These are phyloP conservation scores for Leptatherina wallacei DNA, from an alignment of 2,797 vertebrate genomes.

Conservation along the genomic window DNA sequence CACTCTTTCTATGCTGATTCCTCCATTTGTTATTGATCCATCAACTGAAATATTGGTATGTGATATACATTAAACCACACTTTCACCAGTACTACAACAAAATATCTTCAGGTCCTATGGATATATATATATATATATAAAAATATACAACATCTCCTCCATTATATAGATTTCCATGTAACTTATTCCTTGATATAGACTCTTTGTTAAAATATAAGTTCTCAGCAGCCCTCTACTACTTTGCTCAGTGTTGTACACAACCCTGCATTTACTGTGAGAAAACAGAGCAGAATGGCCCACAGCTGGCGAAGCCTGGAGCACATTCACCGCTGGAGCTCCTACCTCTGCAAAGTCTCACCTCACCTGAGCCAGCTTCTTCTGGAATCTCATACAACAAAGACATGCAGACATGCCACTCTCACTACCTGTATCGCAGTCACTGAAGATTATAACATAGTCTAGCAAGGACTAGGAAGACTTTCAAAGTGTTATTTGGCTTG, in stretches of 20 bases:
- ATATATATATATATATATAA: constrained; percentile 71
- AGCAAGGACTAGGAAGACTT: constrained; percentile 63
- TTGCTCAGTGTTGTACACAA: constrained; percentile 60
- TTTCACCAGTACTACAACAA: constrained; percentile 72
- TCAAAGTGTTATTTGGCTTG: constrained; percentile 63
- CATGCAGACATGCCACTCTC: constrained; percentile 78
- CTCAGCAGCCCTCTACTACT: constrained; percentile 48
- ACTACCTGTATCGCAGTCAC: constrained; percentile 64
- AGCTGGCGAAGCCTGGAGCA: constrained; percentile 11
- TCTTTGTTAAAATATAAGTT: constrained; percentile 80
- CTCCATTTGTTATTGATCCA: constrained; percentile 64
- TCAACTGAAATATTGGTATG: constrained; percentile 60
- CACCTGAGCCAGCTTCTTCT: constrained; percentile 47
- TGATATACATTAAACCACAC: constrained; percentile 65
- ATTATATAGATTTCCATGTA: constrained; percentile 79
- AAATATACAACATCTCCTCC: constrained; percentile 84
- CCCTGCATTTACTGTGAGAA: constrained; percentile 47
- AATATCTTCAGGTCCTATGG: constrained; percentile 36
- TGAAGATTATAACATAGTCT: constrained; percentile 65
- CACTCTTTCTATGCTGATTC: constrained; percentile 46
- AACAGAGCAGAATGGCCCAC: constrained; percentile 29
- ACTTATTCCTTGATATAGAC: constrained; percentile 74
- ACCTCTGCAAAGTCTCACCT: constrained; percentile 49
- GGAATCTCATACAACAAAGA: constrained; percentile 63
- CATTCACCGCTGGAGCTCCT: constrained; percentile 45